Percentiles rank a stretch among this genome's conserved stretches.
Evolutionary conservation across 2,113 vertebrate species (phyloP).

Genomic region (Calyptomena viridis): DNA sequence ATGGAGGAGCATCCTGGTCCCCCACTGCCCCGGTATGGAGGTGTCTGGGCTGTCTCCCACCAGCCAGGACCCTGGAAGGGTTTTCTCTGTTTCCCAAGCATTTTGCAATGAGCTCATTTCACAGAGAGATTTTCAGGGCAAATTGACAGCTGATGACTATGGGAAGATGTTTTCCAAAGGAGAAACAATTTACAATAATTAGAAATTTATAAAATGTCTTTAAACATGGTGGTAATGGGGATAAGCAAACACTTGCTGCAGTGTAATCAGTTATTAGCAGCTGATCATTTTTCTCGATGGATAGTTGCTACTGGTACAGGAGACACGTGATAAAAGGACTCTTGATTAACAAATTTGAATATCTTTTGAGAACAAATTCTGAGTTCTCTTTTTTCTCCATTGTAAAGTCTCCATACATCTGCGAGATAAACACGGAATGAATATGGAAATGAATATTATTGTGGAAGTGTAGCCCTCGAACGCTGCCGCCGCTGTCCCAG

Average conservation of each 20-base stretch:
- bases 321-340: conserved; percentile 74
- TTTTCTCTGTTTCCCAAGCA: neutral
- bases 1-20: neutral
- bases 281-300: conserved; percentile 79
- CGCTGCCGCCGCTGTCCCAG: neutral
- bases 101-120: neutral
- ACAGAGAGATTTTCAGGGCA: conserved; percentile 17
- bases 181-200: conserved; percentile 78
- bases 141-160: conserved; percentile 41
- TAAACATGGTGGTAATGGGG: conserved; percentile 73
- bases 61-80: neutral
- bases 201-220: conserved; percentile 79
- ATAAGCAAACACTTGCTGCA: conserved; percentile 75
- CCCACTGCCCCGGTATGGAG: rapidly evolving
- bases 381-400: conserved; percentile 75
- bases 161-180: conserved; percentile 70
- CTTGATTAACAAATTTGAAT: conserved; percentile 85
- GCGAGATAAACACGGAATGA: conserved; percentile 58
- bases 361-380: conserved; percentile 79
- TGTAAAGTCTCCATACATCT: conserved; percentile 77
- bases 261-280: conserved; percentile 80
- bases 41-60: neutral
- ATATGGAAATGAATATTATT: conserved; percentile 60
- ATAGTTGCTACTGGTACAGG: conserved; percentile 63
- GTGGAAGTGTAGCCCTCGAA: conserved; percentile 21